Evolutionary conservation across 2,888 invertebrate species (phyloP), one percentile per base, ranked within the genome.

Genomic region (Dione juno): DNA sequence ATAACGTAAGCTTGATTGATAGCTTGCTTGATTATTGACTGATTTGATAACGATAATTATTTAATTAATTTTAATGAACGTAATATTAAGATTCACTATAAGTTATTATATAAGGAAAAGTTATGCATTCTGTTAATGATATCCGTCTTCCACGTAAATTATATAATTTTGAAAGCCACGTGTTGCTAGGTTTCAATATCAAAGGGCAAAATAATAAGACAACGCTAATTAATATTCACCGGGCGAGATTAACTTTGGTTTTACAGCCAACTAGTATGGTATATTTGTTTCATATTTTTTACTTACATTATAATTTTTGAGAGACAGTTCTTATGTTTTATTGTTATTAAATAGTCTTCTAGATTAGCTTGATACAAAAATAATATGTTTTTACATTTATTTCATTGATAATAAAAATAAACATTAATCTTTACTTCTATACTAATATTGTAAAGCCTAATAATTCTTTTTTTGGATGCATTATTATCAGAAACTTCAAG

Each of bases 121-220:
- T 1, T 14, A 13, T 13, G 21, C 8, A 52, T 52, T 52, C 21
- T 21, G 11, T 16, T 57, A 57, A 57, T 61, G 2, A 61, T 10
- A 45, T 61, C 28, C 43, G 6, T 45, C 9, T 28, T 43, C 45
- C 21, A 14, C 21, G 8, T 59, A 59, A 43, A 59, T 61, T 61
- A 14, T 61, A 43, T 45, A 45, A 61, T 45, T 61, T 28, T 43
- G 45, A 28, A 28, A 28, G 43, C 61, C 61, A 61, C 43, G 61
- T 61, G 45, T 28, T 61, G 45, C 28, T n/a, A 61, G 28, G 61
- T 61, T 61, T 61, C 45, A 43, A 28, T 61, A 61, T 61, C 45
- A 61, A 61, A 61, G 61, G 28, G 45, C n/a, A 61, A 45, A 45
- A 45, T 61, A 45, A 61, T 45, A 61, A 45, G 61, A 28, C 61